Conservation (phyloP, 1,140 invertebrate genomes). For the Monochamus saltuarius region DNA sequence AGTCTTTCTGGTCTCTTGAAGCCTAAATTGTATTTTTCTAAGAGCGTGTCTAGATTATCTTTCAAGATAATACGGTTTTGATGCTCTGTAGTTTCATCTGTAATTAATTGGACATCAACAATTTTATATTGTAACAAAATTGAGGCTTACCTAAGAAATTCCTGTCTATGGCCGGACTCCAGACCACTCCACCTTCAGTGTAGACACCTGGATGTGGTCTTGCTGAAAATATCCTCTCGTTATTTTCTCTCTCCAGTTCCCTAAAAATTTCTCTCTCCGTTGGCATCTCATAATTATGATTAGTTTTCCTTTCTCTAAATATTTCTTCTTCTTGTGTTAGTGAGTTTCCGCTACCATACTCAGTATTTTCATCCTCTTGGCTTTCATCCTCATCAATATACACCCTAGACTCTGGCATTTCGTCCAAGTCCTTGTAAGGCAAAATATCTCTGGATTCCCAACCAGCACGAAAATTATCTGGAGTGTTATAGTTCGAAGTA, state of each 20-base stretch:
- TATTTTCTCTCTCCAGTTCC: slow-evolving; percentile 37
- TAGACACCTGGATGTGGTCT: slow-evolving; percentile 52
- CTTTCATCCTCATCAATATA: slow-evolving; percentile 54
- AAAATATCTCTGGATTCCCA: slow-evolving; percentile 52
- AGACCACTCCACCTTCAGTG: slow-evolving; percentile 65
- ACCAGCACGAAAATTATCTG: slow-evolving; percentile 54
- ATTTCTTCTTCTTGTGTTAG: slow-evolving; percentile 5
- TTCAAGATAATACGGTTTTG: background rate
- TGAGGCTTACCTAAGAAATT: too few relatives aligned
- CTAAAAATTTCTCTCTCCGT: slow-evolving; percentile 36
- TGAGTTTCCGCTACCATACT: slow-evolving; percentile 28
- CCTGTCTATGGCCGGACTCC: slow-evolving; percentile 26
- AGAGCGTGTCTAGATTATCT: slow-evolving; percentile 56
- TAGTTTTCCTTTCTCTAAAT: slow-evolving; percentile 25
- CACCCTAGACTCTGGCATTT: slow-evolving; percentile 56
- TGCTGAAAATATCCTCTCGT: slow-evolving; percentile 16
- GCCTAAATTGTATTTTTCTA: slow-evolving; percentile 61
- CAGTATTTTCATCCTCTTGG: slow-evolving; percentile 18
- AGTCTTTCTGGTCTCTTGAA: slow-evolving; percentile 84
- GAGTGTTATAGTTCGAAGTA: slow-evolving; percentile 54
- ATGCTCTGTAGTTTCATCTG: background rate
- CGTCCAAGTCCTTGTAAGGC: slow-evolving; percentile 31
- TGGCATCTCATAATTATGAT: background rate
- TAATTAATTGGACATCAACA: too few relatives aligned
- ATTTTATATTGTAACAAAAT: too few relatives aligned